A percentile compares a stretch with the other conserved stretches of the same genome.
These are phyloP conservation scores for Rhabdornis inornatus DNA, from an alignment of 2,113 vertebrate species.

Conservation along the genomic window DNA sequence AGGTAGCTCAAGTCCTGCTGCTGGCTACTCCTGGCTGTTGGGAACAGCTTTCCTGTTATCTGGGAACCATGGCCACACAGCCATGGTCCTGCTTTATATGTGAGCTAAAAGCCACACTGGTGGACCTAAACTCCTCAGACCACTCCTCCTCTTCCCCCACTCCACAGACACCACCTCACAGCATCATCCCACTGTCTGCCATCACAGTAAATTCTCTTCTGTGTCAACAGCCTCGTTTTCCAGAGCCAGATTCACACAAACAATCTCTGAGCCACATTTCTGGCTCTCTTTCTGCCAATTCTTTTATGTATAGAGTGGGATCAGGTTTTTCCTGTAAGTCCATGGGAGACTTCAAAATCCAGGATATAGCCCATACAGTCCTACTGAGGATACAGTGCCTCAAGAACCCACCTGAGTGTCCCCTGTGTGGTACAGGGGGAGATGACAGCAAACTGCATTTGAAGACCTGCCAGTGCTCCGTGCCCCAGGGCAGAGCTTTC, in stretches of 20 bases:
- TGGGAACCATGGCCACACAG: not conserved
- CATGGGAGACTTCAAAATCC: not conserved
- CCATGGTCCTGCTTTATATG: fast-evolving
- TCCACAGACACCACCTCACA: not conserved
- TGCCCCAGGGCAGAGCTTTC: not conserved
- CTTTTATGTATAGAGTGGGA: not conserved
- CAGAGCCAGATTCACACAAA: not conserved
- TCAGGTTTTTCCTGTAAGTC: not conserved
- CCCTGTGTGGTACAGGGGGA: not conserved
- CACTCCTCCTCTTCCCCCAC: not conserved
- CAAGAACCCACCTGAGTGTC: not conserved
- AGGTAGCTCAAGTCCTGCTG: not conserved
- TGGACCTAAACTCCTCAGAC: not conserved
- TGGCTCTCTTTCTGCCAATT: not conserved
- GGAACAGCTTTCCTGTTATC: not conserved
- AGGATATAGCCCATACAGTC: not conserved
- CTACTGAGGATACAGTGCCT: not conserved
- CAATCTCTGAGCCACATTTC: not conserved
- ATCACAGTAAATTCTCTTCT: not conserved
- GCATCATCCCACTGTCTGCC: not conserved
- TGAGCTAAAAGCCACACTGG: not conserved
- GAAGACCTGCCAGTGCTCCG: fast-evolving
- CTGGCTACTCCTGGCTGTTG: not conserved
- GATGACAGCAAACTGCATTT: not conserved
- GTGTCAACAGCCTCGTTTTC: not conserved